These are phyloP conservation scores for Cherax quadricarinatus DNA, from an alignment of 1,140 invertebrate genomes.

Conservation along the genomic window DNA sequence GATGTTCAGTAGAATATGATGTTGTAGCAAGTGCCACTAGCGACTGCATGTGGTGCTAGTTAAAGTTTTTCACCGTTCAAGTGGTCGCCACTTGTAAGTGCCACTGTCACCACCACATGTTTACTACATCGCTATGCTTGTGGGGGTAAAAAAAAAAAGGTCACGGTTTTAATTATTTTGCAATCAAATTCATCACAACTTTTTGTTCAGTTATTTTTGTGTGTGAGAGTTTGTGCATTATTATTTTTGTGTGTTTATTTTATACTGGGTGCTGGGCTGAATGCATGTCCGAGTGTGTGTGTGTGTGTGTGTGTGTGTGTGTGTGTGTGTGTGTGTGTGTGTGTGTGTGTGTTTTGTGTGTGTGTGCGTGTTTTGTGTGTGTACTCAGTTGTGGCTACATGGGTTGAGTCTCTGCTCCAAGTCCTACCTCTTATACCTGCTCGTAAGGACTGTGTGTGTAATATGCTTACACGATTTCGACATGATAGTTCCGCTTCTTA, in stretches of 20 bases:
- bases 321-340: slow-evolving; percentile 3
- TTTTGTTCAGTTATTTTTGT: neutral
- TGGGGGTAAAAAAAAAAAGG: neutral
- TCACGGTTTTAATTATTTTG: neutral
- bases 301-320: slow-evolving; percentile 3
- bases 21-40: no score
- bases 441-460: no score
- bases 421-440: no score
- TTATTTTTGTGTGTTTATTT: neutral
- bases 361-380: slow-evolving; percentile 2
- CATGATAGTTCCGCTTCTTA: no score
- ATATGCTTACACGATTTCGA: no score
- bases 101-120: neutral
- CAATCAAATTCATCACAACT: slow-evolving; percentile 4
- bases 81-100: neutral
- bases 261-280: no score
- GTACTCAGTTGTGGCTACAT: no score
- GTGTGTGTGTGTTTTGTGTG: neutral
- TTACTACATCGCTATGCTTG: neutral
- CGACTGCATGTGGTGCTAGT: no score
- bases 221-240: neutral
- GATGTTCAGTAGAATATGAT: no score
- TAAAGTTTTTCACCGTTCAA: no score
- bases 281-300: neutral
- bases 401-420: no score